These are phyloP conservation scores for Patella ulyssiponensis DNA, from an alignment of 2,888 invertebrate species.

Conservation along the genomic window DNA sequence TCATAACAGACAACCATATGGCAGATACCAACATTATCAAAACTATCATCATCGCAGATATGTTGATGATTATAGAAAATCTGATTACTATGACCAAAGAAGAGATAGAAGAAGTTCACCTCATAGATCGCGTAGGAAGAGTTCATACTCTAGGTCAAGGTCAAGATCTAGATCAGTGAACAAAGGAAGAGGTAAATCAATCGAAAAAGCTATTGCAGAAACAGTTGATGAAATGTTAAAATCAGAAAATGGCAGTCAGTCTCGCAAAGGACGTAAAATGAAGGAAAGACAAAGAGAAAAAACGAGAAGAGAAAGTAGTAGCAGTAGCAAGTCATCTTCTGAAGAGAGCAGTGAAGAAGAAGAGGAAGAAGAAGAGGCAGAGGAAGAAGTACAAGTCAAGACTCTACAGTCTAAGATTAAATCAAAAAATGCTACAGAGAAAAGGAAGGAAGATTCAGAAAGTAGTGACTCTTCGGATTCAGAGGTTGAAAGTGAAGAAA, in stretches of 20 bases:
- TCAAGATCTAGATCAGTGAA: not conserved
- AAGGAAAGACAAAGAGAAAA: constrained; percentile 12
- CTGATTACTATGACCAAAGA: not conserved
- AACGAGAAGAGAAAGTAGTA: constrained; percentile 6
- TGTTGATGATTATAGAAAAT: not conserved
- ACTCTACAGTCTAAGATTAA: constrained; percentile 32
- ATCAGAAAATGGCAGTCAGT: not conserved
- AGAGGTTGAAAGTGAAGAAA: constrained; percentile 31
- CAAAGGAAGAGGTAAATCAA: constrained; percentile 13
- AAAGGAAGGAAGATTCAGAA: constrained; percentile 20
- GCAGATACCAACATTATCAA: not conserved
- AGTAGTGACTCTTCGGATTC: constrained; percentile 8
- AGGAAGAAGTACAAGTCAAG: constrained; percentile 32
- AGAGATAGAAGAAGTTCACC: not conserved
- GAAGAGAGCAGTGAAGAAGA: constrained; percentile 8
- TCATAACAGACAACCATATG: not conserved
- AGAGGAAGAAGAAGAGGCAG: constrained; percentile 19
- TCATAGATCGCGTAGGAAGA: not conserved
- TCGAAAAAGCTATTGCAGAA: constrained; percentile 15
- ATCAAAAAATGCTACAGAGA: constrained; percentile 10
- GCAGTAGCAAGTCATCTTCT: constrained; percentile 3
- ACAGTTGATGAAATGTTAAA: constrained; percentile 10
- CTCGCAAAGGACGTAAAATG: constrained; percentile 8
- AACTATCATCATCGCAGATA: not conserved
- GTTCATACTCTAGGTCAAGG: not conserved